Base-by-base conservation (phyloP, 35 echinoderm and acorn worm species). In the Apostichopus japonicus region DNA sequence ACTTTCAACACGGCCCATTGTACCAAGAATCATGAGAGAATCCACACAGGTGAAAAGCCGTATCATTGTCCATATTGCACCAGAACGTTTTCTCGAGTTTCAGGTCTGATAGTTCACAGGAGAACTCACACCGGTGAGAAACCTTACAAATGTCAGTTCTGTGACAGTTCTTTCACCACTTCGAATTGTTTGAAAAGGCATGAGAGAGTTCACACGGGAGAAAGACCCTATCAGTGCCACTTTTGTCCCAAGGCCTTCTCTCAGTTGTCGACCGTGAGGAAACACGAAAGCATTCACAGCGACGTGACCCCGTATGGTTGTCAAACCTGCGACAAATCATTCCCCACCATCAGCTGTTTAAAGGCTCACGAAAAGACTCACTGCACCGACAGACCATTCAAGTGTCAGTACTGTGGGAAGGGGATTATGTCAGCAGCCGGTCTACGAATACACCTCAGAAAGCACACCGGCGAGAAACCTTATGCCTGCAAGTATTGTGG, bases 31-130 rank as follows among this genome's bases (percentile, higher is more conserved):
- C 95, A 96, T 23, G 76, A 88, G 53, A 87, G 91, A 65, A 90
- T 79, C 3, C 94, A 95, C 65, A 95, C 83, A 6, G 91, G 86
- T 11, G 90, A 95, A 51, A 57, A 77, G 14, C 91, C 94, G 6
- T 95, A 90, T 57, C 72, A 80, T 54, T 95, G 94, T 83, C 54
- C 81, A 5, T 78, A 92, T 77, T 95, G 94, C 54, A 86, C 83
- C 1, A 92, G 77, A 61, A 25, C 33, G 11, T 95, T 95, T 63
- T 77, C 91, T 61, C 16, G 17, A 22, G 15, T 10, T 19, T 14
- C 14, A 5, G 17, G 21, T 17, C n/a, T 24, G 24, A 54, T 14
- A 80, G 53, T 44, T 4, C 78, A 80, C 23, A 80, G 23, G 13
- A 24, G 53, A 44, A 53, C 27, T 14, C 78, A 80, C 25, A 54